Percentiles rank a stretch among this genome's conserved stretches.
phyloP scores from a whole-genome alignment of 2,797 vertebrate species.

The Cryptoblepharus egeriae region DNA sequence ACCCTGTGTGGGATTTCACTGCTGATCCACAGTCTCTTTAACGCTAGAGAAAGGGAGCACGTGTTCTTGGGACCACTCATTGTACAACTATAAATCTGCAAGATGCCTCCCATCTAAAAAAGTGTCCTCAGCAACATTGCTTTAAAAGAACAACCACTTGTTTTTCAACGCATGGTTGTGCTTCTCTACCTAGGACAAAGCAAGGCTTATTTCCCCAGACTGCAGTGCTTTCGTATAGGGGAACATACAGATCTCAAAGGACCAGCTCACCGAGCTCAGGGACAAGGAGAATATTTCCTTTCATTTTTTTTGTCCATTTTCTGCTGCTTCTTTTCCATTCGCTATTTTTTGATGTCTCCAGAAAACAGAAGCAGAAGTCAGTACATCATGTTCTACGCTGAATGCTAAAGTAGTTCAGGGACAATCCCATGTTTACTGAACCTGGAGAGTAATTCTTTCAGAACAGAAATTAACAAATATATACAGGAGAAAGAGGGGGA shows the following conservation, averaged over 20 bases:
- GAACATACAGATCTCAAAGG: accelerated
- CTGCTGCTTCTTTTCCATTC: neutral
- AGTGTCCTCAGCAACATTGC: neutral
- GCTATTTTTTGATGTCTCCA: neutral
- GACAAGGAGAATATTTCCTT: neutral
- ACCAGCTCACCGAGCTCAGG: accelerated
- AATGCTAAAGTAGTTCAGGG: slow-evolving; percentile 13
- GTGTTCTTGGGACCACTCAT: too few relatives aligned
- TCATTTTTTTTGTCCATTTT: neutral
- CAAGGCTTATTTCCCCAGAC: accelerated
- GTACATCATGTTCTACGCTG: slow-evolving; percentile 9
- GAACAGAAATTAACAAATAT: neutral
- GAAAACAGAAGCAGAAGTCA: neutral
- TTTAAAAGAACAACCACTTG: accelerated
- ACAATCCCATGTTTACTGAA: slow-evolving; percentile 14
- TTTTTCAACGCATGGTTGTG: accelerated
- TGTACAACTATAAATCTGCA: neutral
- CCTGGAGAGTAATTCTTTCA: neutral
- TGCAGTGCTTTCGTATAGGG: accelerated
- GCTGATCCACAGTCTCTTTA: neutral
- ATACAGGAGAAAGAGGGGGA: too few relatives aligned
- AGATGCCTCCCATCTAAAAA: neutral
- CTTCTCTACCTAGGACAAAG: accelerated
- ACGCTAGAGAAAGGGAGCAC: neutral
- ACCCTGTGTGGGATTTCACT: too few relatives aligned